Percentiles rank a stretch among this genome's conserved stretches.
These are phyloP conservation scores for Elegia similella DNA, from an alignment of 2,888 invertebrate genomes.

Conservation along the genomic window DNA sequence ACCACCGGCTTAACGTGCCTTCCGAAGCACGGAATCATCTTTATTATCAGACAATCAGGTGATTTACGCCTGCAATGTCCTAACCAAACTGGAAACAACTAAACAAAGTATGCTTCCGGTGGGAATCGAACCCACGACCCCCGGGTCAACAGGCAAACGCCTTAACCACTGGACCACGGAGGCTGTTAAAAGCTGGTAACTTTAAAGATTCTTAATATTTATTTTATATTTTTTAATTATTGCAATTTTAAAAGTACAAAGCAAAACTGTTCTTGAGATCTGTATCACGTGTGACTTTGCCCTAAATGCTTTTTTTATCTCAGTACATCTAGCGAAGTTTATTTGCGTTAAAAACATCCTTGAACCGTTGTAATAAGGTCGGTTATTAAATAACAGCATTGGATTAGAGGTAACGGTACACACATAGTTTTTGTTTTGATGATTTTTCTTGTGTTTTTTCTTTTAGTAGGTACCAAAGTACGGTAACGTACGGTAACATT, in stretches of 20 bases:
- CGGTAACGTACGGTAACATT: too few relatives aligned
- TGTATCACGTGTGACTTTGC: constrained; percentile 16
- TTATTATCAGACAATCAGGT: too few relatives aligned
- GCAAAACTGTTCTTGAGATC: constrained; percentile 1
- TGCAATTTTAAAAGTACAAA: constrained; percentile 8
- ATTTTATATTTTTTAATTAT: not conserved
- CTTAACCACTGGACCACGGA: too few relatives aligned
- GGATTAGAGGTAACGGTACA: constrained; percentile 8
- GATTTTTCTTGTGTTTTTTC: constrained; percentile 9
- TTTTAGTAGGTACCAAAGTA: not conserved
- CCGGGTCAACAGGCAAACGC: too few relatives aligned
- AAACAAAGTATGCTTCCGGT: too few relatives aligned
- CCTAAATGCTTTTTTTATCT: constrained; percentile 24
- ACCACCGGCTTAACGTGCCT: too few relatives aligned
- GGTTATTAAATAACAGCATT: not conserved
- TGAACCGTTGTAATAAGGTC: constrained; percentile 14
- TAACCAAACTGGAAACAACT: too few relatives aligned
- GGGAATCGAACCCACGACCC: too few relatives aligned
- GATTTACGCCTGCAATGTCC: too few relatives aligned
- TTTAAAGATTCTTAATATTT: too few relatives aligned
- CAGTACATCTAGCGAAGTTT: constrained; percentile 18
- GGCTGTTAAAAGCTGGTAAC: too few relatives aligned
- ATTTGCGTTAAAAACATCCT: not conserved
- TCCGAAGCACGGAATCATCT: too few relatives aligned
- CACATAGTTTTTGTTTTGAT: constrained; percentile 1